Evolutionary conservation across 2,113 vertebrate genomes (phyloP), one percentile per base, ranked within the genome.

Genomic region (Amblyopsis rosae): DNA sequence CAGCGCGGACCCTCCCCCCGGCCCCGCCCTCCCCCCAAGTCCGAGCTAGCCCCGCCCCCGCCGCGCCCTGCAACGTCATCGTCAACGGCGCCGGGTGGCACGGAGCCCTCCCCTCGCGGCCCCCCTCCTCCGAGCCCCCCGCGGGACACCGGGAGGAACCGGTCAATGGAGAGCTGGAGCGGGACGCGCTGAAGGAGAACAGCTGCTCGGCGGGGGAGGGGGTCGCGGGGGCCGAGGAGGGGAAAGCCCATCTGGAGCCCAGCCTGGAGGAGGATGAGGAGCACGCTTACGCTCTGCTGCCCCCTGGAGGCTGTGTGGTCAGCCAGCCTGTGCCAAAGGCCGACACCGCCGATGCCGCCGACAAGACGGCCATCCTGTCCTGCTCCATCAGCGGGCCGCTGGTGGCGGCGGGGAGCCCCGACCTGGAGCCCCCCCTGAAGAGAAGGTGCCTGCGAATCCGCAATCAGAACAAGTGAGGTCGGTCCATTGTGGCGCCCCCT

Each of bases 311-410:
- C 82, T 99, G 97, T 16, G 95, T 90, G 26, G 88, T 99, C 90
- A 98, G 99, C 91, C 98, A 99, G 93, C 96, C 98, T 87, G 96
- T 98, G 95, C 96, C 97, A 94, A 99, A 98, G 92, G 94, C 96
- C 80, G 91, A 94, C 69, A 91, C 96, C 87, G 98, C 98, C 93
- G 93, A 95, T 79, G 91, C 94, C 69, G 91, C 96, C 86, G 98
- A 98, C 93, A 93, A 95, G 82, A 94, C 95, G 58, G 92, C 96
- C 79, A 94, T 95, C 6, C 81, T 93, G 69, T 96, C 97, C 6
- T 96, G 98, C 90, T 93, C 95, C 92, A 87, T 93, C 82, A 93
- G 95, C 74, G 89, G 95, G 74, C 92, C 97, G n/a, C 92, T 98
- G 75, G 93, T 96, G 80, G 90, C 92, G 81, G 89, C 94, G 15